These are phyloP conservation scores for Leptopterna dolabrata DNA, from an alignment of 2,888 invertebrate species.

Conservation along the genomic window DNA sequence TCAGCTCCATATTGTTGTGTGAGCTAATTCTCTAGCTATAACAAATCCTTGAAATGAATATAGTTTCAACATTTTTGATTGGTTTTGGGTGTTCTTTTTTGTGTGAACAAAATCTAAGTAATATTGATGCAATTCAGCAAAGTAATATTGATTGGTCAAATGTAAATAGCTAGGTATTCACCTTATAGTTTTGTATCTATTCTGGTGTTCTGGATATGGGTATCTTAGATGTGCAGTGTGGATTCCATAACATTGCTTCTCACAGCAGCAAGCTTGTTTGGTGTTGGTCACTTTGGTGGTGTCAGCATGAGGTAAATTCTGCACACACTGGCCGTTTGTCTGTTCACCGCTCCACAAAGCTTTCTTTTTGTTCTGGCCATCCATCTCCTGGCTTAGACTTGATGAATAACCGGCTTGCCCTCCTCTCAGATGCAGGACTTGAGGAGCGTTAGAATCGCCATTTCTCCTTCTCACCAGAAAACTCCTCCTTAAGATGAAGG, in stretches of 20 bases:
- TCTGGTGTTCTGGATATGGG: too few species aligned
- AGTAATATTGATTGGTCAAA: too few species aligned
- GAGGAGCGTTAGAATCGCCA: slow-evolving; percentile 14
- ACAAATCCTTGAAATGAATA: too few species aligned
- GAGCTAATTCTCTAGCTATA: too few species aligned
- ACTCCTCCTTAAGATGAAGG: neutral
- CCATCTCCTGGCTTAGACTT: neutral
- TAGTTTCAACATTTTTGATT: too few species aligned
- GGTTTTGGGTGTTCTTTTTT: too few species aligned
- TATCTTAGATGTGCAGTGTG: too few species aligned
- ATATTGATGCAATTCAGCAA: too few species aligned
- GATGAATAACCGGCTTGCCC: neutral
- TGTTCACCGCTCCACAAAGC: neutral
- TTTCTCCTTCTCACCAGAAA: slow-evolving; percentile 15
- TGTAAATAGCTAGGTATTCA: too few species aligned
- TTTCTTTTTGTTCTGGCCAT: neutral
- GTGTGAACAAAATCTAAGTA: too few species aligned
- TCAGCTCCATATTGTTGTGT: too few species aligned
- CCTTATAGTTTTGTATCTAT: too few species aligned
- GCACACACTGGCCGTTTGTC: neutral
- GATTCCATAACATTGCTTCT: neutral
- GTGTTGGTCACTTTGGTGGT: neutral
- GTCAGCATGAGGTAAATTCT: neutral
- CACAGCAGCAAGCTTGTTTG: neutral
- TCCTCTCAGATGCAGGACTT: slow-evolving; percentile 47